phyloP scores from a whole-genome alignment of 2,113 vertebrate genomes.

The Ailuropoda melanoleuca region DNA sequence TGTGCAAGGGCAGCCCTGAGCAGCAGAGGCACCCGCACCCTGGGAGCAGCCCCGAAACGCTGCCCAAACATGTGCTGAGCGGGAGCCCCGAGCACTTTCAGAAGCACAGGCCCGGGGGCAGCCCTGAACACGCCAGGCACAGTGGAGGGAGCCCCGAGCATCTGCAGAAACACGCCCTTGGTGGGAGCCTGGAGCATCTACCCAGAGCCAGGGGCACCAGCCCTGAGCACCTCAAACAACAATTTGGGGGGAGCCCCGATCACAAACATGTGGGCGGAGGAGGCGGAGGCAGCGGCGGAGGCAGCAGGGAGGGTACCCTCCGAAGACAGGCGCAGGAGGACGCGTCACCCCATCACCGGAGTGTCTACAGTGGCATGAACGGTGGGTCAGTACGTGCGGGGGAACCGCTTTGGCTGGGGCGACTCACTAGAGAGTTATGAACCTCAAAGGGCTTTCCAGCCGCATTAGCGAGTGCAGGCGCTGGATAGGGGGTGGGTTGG shows the following conservation, averaged over 20 bases:
- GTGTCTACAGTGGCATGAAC: slow-evolving; percentile 93
- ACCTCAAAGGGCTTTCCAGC: neutral
- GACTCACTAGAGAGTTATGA: neutral
- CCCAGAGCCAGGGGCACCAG: slow-evolving; percentile 92
- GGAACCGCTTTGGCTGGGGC: neutral
- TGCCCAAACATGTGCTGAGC: slow-evolving; percentile 87
- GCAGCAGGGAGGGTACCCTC: slow-evolving; percentile 89
- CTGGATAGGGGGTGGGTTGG: neutral
- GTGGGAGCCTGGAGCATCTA: slow-evolving; percentile 91
- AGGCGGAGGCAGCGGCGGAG: slow-evolving; percentile 72
- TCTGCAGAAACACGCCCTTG: slow-evolving; percentile 86
- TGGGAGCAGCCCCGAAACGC: slow-evolving; percentile 86
- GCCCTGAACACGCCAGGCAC: slow-evolving; percentile 88
- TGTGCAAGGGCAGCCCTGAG: slow-evolving; percentile 86
- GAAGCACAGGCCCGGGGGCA: slow-evolving; percentile 88
- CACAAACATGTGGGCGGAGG: slow-evolving; percentile 87
- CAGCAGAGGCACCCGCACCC: slow-evolving; percentile 85
- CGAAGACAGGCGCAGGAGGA: slow-evolving; percentile 91
- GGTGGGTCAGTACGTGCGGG: slow-evolving; percentile 84
- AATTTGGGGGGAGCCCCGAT: slow-evolving; percentile 88
- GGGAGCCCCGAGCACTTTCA: slow-evolving; percentile 91
- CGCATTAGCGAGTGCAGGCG: fast-evolving
- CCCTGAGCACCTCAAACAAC: slow-evolving; percentile 92
- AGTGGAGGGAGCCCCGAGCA: slow-evolving; percentile 86
- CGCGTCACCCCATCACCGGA: slow-evolving; percentile 87